These are phyloP conservation scores for Drosophila macrospina DNA, from an alignment of 2,888 invertebrate genomes.

Conservation along the genomic window DNA sequence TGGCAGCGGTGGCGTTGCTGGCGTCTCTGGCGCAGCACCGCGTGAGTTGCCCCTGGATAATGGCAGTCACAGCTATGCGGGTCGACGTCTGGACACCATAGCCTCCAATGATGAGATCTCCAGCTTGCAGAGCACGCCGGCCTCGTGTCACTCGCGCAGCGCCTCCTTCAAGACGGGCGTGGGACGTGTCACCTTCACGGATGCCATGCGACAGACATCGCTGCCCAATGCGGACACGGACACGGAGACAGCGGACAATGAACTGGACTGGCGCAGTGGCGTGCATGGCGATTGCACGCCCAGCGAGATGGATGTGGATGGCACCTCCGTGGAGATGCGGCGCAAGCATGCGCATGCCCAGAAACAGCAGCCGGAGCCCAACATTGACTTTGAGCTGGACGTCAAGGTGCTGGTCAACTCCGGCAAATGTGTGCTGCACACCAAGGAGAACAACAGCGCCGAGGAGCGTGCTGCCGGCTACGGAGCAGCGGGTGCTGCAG, in stretches of 20 bases:
- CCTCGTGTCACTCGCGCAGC: slow-evolving; percentile 90
- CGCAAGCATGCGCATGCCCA: slow-evolving; percentile 86
- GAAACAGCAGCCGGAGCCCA: slow-evolving; percentile 90
- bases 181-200: slow-evolving; percentile 85
- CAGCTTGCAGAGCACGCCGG: slow-evolving; percentile 88
- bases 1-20: slow-evolving; percentile 86
- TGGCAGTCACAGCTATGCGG: slow-evolving; percentile 62
- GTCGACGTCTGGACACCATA: slow-evolving; percentile 84
- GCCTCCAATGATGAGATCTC: slow-evolving; percentile 84
- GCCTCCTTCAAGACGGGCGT: slow-evolving; percentile 88
- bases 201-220: slow-evolving; percentile 89
- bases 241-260: slow-evolving; percentile 87
- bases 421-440: slow-evolving; percentile 98
- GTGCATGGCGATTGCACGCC: slow-evolving; percentile 77
- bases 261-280: slow-evolving; percentile 78
- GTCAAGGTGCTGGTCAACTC: slow-evolving; percentile 98
- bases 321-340: slow-evolving; percentile 88
- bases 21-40: slow-evolving; percentile 87
- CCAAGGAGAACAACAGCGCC: slow-evolving; percentile 89
- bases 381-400: slow-evolving; percentile 97
- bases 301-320: slow-evolving; percentile 88
- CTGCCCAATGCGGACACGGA: slow-evolving; percentile 91
- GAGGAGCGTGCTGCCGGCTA: slow-evolving; percentile 87
- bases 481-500: slow-evolving; percentile 21
- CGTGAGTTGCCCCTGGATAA: slow-evolving; percentile 87